Evolutionary conservation across 2,113 vertebrate species (phyloP).

Genomic region (Aegotheles bennettii): DNA sequence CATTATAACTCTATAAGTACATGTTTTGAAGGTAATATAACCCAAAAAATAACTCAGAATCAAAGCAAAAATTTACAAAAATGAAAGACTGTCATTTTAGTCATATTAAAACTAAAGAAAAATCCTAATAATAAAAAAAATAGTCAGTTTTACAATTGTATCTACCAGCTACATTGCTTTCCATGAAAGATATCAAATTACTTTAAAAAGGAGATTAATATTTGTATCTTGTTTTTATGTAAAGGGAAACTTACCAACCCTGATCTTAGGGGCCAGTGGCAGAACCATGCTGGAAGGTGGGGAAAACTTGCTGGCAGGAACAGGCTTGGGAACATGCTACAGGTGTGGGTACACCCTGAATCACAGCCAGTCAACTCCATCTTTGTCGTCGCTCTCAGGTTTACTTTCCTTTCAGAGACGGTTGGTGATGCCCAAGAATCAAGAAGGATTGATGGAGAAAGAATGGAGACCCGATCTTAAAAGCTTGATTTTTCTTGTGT

Average conservation of each 20-base stretch:
- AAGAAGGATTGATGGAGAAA: no score
- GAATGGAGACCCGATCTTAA: fast-evolving
- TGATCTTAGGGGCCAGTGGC: not conserved
- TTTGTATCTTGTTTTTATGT: not conserved
- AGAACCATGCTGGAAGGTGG: fast-evolving
- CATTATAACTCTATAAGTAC: not conserved
- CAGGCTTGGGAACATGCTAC: fast-evolving
- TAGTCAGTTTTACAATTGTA: not conserved
- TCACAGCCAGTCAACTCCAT: not conserved
- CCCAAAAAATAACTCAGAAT: not conserved
- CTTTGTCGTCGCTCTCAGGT: not conserved
- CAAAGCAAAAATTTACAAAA: not conserved
- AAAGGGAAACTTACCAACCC: not conserved
- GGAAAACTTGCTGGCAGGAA: not conserved
- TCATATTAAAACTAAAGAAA: not conserved
- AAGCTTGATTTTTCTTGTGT: not conserved
- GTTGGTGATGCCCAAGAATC: not conserved
- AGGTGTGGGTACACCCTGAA: not conserved
- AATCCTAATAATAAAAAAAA: not conserved
- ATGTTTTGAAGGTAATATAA: not conserved
- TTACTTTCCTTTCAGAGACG: not conserved
- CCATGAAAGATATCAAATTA: not conserved
- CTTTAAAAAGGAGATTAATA: not conserved
- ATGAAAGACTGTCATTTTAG: not conserved
- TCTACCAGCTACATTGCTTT: not conserved